Conservation (phyloP, 2,888 invertebrate genomes). For the Cheilosia pagana region DNA sequence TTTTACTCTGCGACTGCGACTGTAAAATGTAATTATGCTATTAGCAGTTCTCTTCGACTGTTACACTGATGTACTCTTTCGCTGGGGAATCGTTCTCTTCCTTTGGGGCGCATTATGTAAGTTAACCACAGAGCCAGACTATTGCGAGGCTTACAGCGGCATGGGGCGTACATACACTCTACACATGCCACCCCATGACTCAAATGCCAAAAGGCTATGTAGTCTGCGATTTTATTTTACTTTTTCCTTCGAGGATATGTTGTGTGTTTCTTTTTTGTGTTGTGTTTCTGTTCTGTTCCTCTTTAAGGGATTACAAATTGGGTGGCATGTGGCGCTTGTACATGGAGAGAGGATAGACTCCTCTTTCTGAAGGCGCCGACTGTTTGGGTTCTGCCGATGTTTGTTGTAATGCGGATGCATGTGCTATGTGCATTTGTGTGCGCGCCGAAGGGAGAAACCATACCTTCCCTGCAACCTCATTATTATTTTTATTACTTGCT, state of each 20-base stretch:
- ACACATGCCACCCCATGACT: slow-evolving; percentile 38
- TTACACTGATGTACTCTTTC: slow-evolving; percentile 20
- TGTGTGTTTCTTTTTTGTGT: slow-evolving; percentile 12
- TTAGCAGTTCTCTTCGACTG: slow-evolving; percentile 56
- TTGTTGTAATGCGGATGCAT: slow-evolving; percentile 70
- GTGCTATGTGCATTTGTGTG: slow-evolving; percentile 43
- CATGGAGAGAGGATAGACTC: neutral
- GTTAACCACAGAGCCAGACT: slow-evolving; percentile 62
- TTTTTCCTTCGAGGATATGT: slow-evolving; percentile 14
- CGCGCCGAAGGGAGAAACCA: slow-evolving; percentile 24
- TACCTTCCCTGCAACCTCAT: slow-evolving; percentile 35
- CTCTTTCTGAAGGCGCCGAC: slow-evolving; percentile 62
- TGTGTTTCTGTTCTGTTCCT: neutral
- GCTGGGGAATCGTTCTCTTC: neutral
- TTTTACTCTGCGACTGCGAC: slow-evolving; percentile 7
- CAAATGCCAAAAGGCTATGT: slow-evolving; percentile 70
- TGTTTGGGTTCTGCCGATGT: slow-evolving; percentile 72
- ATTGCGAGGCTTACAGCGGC: slow-evolving; percentile 21
- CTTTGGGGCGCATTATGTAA: slow-evolving; percentile 55
- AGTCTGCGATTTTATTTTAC: slow-evolving; percentile 62
- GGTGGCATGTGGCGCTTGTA: neutral
- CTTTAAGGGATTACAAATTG: slow-evolving; percentile 53
- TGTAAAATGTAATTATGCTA: slow-evolving; percentile 43
- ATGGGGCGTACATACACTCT: neutral
- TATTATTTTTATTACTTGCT: slow-evolving; percentile 63